These are phyloP conservation scores for Dynastes tityus DNA, from an alignment of 2,888 invertebrate genomes.

Conservation along the genomic window DNA sequence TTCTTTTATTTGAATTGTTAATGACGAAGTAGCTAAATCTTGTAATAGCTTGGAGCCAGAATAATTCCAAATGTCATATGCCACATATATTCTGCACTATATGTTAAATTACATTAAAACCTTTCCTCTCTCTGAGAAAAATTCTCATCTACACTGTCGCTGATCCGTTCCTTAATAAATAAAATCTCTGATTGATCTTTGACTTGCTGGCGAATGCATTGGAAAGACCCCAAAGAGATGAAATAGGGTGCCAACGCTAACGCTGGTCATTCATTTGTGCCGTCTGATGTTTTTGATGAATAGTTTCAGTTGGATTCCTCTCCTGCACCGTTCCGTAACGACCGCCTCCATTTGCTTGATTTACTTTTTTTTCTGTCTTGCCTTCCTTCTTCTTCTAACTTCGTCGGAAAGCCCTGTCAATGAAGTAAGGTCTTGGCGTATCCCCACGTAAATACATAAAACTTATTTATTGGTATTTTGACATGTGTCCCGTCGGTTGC, in stretches of 20 bases:
- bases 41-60: no score
- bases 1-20: no score
- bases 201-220: slow-evolving; percentile 43
- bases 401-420: not conserved
- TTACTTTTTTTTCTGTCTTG: slow-evolving; percentile 54
- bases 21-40: no score
- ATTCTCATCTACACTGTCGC: no score
- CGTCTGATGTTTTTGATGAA: slow-evolving; percentile 60
- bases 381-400: not conserved
- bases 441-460: slow-evolving; percentile 23
- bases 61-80: no score
- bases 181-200: slow-evolving; percentile 15
- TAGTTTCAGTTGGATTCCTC: slow-evolving; percentile 51
- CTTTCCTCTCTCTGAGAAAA: no score
- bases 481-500: slow-evolving; percentile 34
- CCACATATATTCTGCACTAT: no score
- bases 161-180: not conserved
- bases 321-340: slow-evolving; percentile 33
- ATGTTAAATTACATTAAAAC: no score
- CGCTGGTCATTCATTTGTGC: slow-evolving; percentile 59
- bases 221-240: slow-evolving; percentile 50
- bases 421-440: not conserved
- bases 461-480: slow-evolving; percentile 48
- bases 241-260: slow-evolving; percentile 54
- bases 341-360: slow-evolving; percentile 60